Evolutionary conservation across 1,140 invertebrate species (phyloP).

Genomic region (Vollenhovia emeryi): DNA sequence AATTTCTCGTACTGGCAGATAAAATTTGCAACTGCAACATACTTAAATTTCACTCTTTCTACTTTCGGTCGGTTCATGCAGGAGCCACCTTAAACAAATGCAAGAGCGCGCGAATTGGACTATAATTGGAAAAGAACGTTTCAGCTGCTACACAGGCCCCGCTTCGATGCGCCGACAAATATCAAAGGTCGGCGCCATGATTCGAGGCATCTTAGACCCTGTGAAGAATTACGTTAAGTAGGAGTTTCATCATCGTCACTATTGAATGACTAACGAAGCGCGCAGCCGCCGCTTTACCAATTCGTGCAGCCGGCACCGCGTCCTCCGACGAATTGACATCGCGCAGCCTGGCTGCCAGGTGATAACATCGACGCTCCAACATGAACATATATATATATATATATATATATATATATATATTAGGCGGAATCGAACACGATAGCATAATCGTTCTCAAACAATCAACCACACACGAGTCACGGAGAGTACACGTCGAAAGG

Average conservation of each 20-base stretch:
- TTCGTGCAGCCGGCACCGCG: constrained; percentile 33
- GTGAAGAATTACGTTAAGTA: constrained; percentile 34
- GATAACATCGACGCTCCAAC: too few relatives aligned
- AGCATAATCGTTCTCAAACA: background rate
- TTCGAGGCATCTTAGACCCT: constrained; percentile 4
- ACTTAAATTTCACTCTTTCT: too few relatives aligned
- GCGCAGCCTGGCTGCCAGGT: background rate
- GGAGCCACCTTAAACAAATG: too few relatives aligned
- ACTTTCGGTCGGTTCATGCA: too few relatives aligned
- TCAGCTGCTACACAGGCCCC: background rate
- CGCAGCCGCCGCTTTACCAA: constrained; percentile 1
- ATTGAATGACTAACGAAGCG: constrained; percentile 43
- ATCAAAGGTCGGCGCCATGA: constrained; percentile 21
- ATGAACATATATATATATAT: background rate
- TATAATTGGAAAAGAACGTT: too few relatives aligned
- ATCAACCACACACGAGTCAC: background rate
- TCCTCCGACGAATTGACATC: constrained; percentile 34
- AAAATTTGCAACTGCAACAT: too few relatives aligned
- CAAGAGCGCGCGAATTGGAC: too few relatives aligned
- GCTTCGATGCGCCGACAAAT: constrained; percentile 13
- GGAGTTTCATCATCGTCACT: constrained; percentile 28
- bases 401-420: background rate
- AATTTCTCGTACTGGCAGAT: too few relatives aligned
- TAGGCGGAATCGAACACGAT: background rate
- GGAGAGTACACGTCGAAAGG: background rate